These are phyloP conservation scores for Globia sparganii DNA, from an alignment of 2,888 invertebrate genomes.

Conservation along the genomic window DNA sequence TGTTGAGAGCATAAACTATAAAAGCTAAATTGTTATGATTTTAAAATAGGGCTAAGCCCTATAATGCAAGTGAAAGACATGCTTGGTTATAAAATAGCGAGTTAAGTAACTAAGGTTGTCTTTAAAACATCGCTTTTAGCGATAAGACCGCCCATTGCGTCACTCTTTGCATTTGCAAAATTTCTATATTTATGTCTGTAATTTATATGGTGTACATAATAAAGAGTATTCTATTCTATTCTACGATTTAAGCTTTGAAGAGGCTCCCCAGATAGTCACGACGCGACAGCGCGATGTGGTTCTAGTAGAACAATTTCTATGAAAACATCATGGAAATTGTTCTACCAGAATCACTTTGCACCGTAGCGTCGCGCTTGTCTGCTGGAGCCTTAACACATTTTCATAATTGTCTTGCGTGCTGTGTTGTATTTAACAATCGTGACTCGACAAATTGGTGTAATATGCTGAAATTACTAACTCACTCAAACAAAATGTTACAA, in stretches of 20 bases:
- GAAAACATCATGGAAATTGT: not conserved
- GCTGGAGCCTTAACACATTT: not conserved
- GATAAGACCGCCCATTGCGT: too few relatives aligned
- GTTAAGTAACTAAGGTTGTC: not conserved
- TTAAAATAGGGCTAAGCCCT: not conserved
- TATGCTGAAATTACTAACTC: slow-evolving; percentile 28
- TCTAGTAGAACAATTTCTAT: not conserved
- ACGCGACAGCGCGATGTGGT: not conserved
- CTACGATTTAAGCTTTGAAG: not conserved
- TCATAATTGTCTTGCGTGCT: slow-evolving; percentile 36
- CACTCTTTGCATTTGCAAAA: too few relatives aligned
- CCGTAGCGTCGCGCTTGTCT: not conserved
- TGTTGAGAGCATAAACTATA: not conserved
- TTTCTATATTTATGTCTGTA: too few relatives aligned
- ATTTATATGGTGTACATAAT: too few relatives aligned
- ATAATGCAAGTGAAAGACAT: not conserved
- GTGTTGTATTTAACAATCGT: slow-evolving; percentile 30
- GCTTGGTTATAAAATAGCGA: not conserved
- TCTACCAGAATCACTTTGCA: not conserved
- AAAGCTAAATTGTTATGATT: not conserved
- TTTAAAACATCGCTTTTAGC: too few relatives aligned
- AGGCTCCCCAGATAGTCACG: not conserved
- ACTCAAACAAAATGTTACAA: slow-evolving; percentile 22
- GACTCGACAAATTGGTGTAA: slow-evolving; percentile 42
- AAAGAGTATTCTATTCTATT: too few relatives aligned